Percentiles rank a stretch among this genome's conserved stretches.
These are phyloP conservation scores for Ormyrus nitidulus DNA, from an alignment of 2,888 invertebrate species.

Conservation along the genomic window DNA sequence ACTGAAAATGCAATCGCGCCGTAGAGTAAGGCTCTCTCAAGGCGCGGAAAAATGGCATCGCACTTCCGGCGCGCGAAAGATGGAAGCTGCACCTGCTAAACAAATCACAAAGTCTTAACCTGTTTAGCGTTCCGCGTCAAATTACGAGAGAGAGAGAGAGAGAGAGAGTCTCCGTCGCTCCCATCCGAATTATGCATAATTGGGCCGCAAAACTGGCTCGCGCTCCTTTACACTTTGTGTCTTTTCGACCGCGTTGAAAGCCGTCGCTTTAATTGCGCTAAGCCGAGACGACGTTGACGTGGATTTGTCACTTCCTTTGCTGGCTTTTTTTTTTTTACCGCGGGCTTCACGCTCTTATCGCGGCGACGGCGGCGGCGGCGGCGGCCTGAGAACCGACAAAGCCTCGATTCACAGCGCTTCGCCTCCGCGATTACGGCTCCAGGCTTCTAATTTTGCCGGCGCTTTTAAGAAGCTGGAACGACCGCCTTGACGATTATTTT, in stretches of 20 bases:
- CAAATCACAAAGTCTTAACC: conserved; percentile 37
- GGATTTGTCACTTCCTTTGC: not conserved
- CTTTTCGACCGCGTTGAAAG: not conserved
- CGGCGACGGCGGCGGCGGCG: too few relatives aligned
- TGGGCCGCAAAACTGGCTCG: conserved; percentile 10
- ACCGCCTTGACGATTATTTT: too few relatives aligned
- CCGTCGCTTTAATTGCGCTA: not conserved
- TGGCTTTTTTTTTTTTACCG: not conserved
- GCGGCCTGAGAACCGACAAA: too few relatives aligned
- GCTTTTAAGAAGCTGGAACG: too few relatives aligned
- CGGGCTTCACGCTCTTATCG: too few relatives aligned
- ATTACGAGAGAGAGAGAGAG: conserved; percentile 21
- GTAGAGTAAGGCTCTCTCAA: too few relatives aligned
- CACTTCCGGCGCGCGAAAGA: conserved; percentile 16
- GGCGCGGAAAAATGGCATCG: conserved; percentile 11
- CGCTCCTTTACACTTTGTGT: conserved; percentile 2
- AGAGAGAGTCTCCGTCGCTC: conserved; percentile 7
- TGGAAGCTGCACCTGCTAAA: conserved; percentile 35
- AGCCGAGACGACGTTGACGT: not conserved
- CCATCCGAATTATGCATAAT: conserved; percentile 28
- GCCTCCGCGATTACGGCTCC: too few relatives aligned
- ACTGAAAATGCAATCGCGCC: conserved; percentile 26
- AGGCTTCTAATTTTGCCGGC: too few relatives aligned
- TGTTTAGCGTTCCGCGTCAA: conserved; percentile 24
- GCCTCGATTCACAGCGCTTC: too few relatives aligned